phyloP scores from a whole-genome alignment of 2,888 invertebrate species.

The Parnassius smintheus region DNA sequence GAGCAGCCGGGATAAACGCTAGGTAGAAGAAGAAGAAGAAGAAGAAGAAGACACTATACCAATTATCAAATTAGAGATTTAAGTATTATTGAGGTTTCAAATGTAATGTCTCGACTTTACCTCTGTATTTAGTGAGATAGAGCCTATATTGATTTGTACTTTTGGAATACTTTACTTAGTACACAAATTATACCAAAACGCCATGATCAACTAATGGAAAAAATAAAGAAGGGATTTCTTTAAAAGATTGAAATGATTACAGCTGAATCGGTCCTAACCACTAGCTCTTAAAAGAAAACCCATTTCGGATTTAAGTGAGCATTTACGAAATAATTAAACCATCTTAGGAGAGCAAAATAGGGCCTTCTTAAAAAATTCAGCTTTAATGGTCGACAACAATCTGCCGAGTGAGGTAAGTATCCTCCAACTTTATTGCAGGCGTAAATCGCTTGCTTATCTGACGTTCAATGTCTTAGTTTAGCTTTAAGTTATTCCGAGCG shows the following conservation, averaged over 20 bases:
- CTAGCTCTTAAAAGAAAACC: slow-evolving; percentile 19
- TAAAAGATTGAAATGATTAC: slow-evolving; percentile 7
- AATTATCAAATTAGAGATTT: no score
- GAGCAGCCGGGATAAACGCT: no score
- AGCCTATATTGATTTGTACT: no score
- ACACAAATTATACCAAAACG: no score
- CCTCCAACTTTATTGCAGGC: slow-evolving; percentile 42
- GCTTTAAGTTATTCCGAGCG: slow-evolving; percentile 3
- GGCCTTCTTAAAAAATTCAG: slow-evolving; percentile 36
- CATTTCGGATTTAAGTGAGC: slow-evolving; percentile 17
- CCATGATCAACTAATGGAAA: no score
- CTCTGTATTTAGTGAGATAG: no score
- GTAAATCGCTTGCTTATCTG: slow-evolving; percentile 50
- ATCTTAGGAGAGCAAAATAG: slow-evolving; percentile 27
- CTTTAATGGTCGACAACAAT: slow-evolving; percentile 34
- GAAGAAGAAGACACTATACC: no score
- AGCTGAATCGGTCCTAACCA: slow-evolving; percentile 6
- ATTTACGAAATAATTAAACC: slow-evolving; percentile 35
- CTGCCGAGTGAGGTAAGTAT: slow-evolving; percentile 25
- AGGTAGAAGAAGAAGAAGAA: no score
- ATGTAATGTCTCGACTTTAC: no score
- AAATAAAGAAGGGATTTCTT: neutral
- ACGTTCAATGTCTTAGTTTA: slow-evolving; percentile 34
- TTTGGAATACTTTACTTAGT: no score
- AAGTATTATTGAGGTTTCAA: no score